Conservation (phyloP, 2,888 invertebrate species). For the Eustalomyia histrio region DNA sequence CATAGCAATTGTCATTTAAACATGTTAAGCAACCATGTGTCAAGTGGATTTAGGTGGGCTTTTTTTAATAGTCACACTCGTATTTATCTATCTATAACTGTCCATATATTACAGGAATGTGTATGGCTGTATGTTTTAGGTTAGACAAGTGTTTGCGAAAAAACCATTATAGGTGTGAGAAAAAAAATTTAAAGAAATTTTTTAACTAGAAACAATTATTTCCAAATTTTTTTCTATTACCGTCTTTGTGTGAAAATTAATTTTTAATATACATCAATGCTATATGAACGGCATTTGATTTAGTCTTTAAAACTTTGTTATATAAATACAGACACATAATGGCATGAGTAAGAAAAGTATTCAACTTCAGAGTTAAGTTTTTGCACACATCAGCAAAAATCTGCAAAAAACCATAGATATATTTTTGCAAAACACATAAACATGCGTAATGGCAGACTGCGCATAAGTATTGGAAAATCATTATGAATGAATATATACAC, state of each 20-base stretch:
- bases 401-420: conserved; percentile 50
- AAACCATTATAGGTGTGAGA: conserved; percentile 57
- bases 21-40: conserved; percentile 66
- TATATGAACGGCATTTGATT: conserved; percentile 39
- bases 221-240: conserved; percentile 15
- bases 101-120: conserved; percentile 43
- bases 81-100: conserved; percentile 25
- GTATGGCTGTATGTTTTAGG: conserved; percentile 21
- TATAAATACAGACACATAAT: conserved; percentile 29
- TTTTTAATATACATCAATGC: conserved; percentile 12
- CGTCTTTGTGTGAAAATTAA: conserved; percentile 30
- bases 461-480: conserved; percentile 78
- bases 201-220: conserved; percentile 20
- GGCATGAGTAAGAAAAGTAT: background rate
- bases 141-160: conserved; percentile 55
- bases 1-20: conserved; percentile 66
- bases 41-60: conserved; percentile 66
- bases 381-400: background rate
- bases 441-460: conserved; percentile 79
- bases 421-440: conserved; percentile 73
- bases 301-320: conserved; percentile 29
- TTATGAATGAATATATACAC: conserved; percentile 67
- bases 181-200: conserved; percentile 19
- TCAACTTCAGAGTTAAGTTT: conserved; percentile 13
- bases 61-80: conserved; percentile 41